phyloP scores from a whole-genome alignment of 2,888 invertebrate genomes.

The Drosophila cognata region DNA sequence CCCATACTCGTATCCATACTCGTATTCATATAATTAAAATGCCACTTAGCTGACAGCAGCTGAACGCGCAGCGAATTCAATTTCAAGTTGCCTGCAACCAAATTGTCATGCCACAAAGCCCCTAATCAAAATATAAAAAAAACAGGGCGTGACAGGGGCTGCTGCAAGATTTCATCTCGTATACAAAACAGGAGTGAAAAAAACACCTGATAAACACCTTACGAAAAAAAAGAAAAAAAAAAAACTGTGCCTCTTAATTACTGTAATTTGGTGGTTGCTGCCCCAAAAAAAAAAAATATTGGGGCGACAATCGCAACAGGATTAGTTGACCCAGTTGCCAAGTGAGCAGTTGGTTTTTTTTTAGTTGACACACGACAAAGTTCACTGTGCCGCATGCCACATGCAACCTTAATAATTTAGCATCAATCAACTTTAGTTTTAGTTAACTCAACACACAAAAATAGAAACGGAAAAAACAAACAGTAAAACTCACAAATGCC shows the following conservation, averaged over 20 bases:
- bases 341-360: constrained; percentile 1
- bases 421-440: constrained; percentile 55
- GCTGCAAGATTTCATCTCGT: constrained; percentile 33
- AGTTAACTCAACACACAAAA: constrained; percentile 33
- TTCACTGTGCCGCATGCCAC: constrained; percentile 29
- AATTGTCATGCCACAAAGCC: constrained; percentile 52
- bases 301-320: constrained; percentile 63
- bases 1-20: constrained; percentile 10
- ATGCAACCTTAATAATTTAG: constrained; percentile 73
- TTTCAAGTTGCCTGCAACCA: constrained; percentile 67
- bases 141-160: constrained; percentile 45
- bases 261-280: constrained; percentile 53
- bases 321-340: constrained; percentile 66
- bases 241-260: constrained; percentile 59
- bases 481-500: constrained; percentile 44
- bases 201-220: constrained; percentile 65
- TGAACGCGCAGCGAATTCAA: constrained; percentile 57
- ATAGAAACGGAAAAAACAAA: constrained; percentile 11
- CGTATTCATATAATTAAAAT: constrained; percentile 63
- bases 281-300: constrained; percentile 37
- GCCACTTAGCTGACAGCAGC: constrained; percentile 52
- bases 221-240: not conserved
- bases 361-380: constrained; percentile 22
- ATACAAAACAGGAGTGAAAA: constrained; percentile 7
- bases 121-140: constrained; percentile 38